These are phyloP conservation scores for Apis cerana DNA, from an alignment of 1,140 invertebrate species.

Conservation along the genomic window DNA sequence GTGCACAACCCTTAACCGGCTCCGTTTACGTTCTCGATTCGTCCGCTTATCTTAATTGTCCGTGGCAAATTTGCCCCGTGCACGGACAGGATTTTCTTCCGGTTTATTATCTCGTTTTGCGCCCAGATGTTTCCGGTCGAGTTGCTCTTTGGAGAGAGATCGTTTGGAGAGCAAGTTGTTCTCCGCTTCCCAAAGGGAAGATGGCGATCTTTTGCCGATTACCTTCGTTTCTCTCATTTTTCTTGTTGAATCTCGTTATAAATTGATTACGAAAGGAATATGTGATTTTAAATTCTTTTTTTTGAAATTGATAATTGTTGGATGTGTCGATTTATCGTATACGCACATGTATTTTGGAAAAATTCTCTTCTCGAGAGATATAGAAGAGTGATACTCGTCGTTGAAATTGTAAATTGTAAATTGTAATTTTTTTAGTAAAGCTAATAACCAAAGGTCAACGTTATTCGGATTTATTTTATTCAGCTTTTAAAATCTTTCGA, in stretches of 20 bases:
- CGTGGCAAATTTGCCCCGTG: slow-evolving; percentile 3
- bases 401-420: background rate
- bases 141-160: background rate
- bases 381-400: too few relatives aligned
- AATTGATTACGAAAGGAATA: too few relatives aligned
- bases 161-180: too few relatives aligned
- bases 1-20: slow-evolving; percentile 9
- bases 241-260: too few relatives aligned
- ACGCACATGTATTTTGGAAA: too few relatives aligned
- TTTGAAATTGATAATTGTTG: too few relatives aligned
- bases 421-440: background rate
- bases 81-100: slow-evolving; percentile 4
- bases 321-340: too few relatives aligned
- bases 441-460: background rate
- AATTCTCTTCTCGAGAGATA: too few relatives aligned
- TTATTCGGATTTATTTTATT: slow-evolving; percentile 6
- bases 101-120: slow-evolving; percentile 13
- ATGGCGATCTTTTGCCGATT: too few relatives aligned
- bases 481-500: background rate
- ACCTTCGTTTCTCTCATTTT: too few relatives aligned
- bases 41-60: slow-evolving; percentile 29
- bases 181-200: too few relatives aligned
- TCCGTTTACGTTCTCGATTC: slow-evolving; percentile 24
- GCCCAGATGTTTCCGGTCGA: background rate
- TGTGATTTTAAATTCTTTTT: too few relatives aligned